phyloP scores from a whole-genome alignment of 2,113 vertebrate species.

The Cichladusa arquata region DNA sequence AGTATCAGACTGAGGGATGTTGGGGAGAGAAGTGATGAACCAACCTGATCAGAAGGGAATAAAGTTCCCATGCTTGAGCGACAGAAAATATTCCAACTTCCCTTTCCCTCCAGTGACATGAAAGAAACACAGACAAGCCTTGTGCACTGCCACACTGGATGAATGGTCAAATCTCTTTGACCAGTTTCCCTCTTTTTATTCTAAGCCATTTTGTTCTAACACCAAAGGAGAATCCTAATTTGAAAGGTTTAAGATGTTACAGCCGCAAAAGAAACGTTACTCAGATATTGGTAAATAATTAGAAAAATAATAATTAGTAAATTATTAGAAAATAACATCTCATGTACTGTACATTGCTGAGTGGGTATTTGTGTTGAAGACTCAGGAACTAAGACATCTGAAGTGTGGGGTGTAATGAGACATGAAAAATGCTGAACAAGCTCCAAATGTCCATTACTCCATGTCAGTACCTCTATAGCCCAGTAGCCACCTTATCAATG shows the following conservation, averaged over 20 bases:
- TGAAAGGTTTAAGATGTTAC: not conserved
- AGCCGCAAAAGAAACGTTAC: not conserved
- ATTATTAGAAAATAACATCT: not conserved
- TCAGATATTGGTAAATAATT: not conserved
- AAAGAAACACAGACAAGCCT: not conserved
- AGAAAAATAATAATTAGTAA: too few relatives aligned
- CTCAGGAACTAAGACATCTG: not conserved
- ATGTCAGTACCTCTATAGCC: not conserved
- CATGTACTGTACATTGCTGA: not conserved
- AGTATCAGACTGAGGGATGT: not conserved
- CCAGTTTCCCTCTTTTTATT: not conserved
- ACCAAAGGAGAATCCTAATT: not conserved
- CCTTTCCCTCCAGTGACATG: not conserved
- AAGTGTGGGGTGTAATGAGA: not conserved
- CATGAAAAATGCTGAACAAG: not conserved
- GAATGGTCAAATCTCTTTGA: not conserved
- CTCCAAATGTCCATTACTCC: not conserved
- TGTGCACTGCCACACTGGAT: not conserved
- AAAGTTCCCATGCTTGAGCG: not conserved
- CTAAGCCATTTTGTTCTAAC: not conserved
- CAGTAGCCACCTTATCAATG: not conserved
- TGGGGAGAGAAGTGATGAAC: not conserved
- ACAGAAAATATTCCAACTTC: not conserved
- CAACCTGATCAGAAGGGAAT: not conserved
- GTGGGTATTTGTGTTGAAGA: not conserved